Conservation (phyloP, 1,140 invertebrate genomes). For the Brachionus koreanus region DNA sequence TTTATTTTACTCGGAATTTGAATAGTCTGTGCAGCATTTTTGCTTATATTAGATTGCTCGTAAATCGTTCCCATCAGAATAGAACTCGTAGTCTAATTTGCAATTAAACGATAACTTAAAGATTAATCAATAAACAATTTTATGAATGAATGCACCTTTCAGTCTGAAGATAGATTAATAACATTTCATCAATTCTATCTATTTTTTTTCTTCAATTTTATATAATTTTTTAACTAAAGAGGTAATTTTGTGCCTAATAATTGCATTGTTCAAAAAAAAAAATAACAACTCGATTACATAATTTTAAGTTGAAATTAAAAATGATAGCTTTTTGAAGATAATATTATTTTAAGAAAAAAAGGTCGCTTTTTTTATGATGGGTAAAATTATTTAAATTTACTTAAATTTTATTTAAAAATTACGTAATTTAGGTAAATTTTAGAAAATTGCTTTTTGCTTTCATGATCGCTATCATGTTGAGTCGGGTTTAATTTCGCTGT, state of each 20-base stretch:
- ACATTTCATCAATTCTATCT: conserved; percentile 8
- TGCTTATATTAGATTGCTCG: neutral
- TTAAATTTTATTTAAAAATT: conserved; percentile 7
- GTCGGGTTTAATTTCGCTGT: conserved; percentile 9
- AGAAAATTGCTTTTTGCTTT: conserved; percentile 8
- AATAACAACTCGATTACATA: conserved; percentile 12
- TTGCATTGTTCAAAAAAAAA: neutral
- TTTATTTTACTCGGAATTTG: conserved; percentile 1
- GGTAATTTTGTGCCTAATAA: conserved; percentile 1
- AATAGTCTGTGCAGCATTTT: conserved; percentile 12
- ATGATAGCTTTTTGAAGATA: conserved; percentile 27
- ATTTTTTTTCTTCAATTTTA: neutral
- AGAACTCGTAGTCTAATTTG: conserved; percentile 8
- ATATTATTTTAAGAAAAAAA: conserved; percentile 6
- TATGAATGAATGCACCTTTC: conserved; percentile 33
- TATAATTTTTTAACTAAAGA: neutral
- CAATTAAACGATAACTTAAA: conserved; percentile 31
- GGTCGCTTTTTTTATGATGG: conserved; percentile 22
- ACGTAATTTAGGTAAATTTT: conserved; percentile 14
- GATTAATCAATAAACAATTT: conserved; percentile 13
- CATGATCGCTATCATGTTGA: conserved; percentile 5
- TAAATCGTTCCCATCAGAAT: conserved; percentile 14
- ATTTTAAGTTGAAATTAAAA: neutral
- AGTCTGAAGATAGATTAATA: neutral
- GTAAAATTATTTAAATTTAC: conserved; percentile 9